Evolutionary conservation across 2,888 invertebrate species (phyloP), one percentile per base, ranked within the genome.

Genomic region (Philereme vetulata): DNA sequence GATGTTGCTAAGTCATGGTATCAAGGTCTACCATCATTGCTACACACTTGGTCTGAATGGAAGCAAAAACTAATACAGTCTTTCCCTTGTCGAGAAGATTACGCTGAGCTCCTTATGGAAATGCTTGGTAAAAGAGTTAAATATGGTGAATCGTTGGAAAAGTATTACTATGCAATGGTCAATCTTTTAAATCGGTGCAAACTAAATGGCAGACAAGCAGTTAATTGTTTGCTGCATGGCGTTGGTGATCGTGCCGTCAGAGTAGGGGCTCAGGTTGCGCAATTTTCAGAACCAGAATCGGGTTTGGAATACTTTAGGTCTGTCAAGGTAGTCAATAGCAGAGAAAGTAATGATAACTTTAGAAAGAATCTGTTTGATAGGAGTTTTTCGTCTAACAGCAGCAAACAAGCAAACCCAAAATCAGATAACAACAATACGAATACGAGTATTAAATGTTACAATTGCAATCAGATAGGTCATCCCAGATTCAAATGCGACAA

Each of bases 1-100:
- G 70, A 70, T 0, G 5, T 62, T 4, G 71, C 72, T 4, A 69
- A 65, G 36, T 9, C 52, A 0, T 73, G 70, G 71, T 71, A 70
- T 42, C 68, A 69, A 34, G 64, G 62, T 1, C 46, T 71, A 10
- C 63, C 69, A 4, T 50, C 59, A 3, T 38, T 63, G 43, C 38
- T 34, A 4, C 51, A 42, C n/a, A n/a, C 64, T 0, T 60, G 64
- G 64, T 3, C 9, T 1, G 57, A 60, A 38, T 62, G 65, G 65
- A 64, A 59, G 38, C 4, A 10, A 38, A 50, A 32, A 36, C 7
- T 64, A 9, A 5, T 10, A 0, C 61, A 64, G 5, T 61, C 55
- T 0, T 64, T 61, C 33, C 64, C 64, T 34, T 36, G 47, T 21
- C 46, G 50, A 8, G 61, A 64, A n/a, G 56, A 61, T 10, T 64